Percentiles rank a stretch among this genome's conserved stretches.
These are phyloP conservation scores for Orthonyx spaldingii DNA, from an alignment of 2,113 vertebrate genomes.

Conservation along the genomic window DNA sequence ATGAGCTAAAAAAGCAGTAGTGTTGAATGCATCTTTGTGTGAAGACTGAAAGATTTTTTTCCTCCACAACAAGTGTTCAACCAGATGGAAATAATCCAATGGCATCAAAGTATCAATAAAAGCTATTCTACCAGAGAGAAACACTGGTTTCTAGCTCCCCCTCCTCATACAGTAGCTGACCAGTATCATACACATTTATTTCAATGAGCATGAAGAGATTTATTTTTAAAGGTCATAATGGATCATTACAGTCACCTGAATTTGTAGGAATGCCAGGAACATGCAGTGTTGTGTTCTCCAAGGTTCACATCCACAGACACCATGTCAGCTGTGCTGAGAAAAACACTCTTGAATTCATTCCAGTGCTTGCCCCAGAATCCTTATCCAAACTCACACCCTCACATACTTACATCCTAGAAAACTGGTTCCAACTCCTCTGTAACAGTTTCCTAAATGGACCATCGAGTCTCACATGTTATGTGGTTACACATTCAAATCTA, in stretches of 20 bases:
- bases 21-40: background rate
- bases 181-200: background rate
- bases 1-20: background rate
- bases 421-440: background rate
- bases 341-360: background rate
- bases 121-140: background rate
- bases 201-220: background rate
- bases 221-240: background rate
- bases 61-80: background rate
- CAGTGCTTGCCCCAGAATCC: background rate
- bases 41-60: background rate
- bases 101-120: background rate
- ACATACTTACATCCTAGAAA: background rate
- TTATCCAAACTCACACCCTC: background rate
- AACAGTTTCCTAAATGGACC: background rate
- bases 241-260: background rate
- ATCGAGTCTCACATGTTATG: rapidly evolving
- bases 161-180: background rate
- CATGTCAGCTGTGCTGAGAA: background rate
- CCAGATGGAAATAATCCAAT: background rate
- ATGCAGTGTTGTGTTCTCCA: background rate
- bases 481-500: background rate
- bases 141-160: background rate
- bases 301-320: background rate
- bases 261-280: rapidly evolving